Conservation (phyloP, 2,888 invertebrate species). For the Trachelus stipa region DNA sequence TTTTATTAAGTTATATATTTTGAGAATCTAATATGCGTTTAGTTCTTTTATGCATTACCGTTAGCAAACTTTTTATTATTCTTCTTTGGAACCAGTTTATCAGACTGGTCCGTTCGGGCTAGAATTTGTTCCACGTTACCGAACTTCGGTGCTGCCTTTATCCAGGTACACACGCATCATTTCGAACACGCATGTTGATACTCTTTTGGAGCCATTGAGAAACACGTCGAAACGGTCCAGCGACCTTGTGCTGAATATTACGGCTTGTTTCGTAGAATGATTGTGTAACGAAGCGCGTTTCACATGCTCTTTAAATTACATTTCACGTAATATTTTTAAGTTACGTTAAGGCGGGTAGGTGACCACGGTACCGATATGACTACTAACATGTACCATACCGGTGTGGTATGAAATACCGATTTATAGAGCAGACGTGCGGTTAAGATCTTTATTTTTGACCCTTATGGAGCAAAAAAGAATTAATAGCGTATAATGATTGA, state of each 20-base stretch:
- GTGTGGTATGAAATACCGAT: not conserved
- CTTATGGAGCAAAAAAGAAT: not conserved
- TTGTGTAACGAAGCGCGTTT: constrained; percentile 17
- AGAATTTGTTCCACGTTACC: not conserved
- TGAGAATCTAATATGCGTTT: not conserved
- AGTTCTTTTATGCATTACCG: not conserved
- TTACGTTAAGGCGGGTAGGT: constrained; percentile 6
- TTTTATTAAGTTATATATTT: too few relatives aligned
- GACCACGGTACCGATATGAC: not conserved
- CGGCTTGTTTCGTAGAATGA: constrained; percentile 7
- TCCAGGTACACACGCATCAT: not conserved
- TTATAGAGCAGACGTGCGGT: not conserved
- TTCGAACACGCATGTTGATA: constrained; percentile 1
- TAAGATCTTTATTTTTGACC: not conserved
- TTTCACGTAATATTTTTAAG: not conserved
- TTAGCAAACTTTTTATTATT: not conserved
- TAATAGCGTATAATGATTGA: not conserved
- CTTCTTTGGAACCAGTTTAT: not conserved
- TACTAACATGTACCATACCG: not conserved
- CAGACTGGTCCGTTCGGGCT: not conserved
- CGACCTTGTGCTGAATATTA: constrained; percentile 58
- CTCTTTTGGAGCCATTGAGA: constrained; percentile 34
- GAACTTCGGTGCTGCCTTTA: not conserved
- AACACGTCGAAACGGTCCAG: constrained; percentile 39
- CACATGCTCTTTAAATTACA: constrained; percentile 8